Conservation (phyloP, 2,888 invertebrate genomes). For the Dynastes maya region DNA sequence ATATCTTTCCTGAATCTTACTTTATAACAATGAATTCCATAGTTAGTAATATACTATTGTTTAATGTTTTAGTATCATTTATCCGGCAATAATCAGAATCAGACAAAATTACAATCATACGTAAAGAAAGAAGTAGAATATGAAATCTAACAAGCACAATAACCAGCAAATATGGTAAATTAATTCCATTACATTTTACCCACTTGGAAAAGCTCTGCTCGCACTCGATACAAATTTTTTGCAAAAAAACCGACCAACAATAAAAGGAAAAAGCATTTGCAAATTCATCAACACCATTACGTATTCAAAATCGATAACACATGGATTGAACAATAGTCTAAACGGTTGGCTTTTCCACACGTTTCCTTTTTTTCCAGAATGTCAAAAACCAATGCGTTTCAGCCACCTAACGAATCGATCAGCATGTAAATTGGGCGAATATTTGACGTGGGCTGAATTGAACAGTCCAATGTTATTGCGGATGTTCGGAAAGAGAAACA, state of each 20-base stretch:
- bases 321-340: background rate
- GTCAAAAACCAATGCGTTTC: background rate
- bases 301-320: constrained; percentile 44
- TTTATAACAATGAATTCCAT: too few relatives aligned
- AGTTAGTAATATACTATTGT: too few relatives aligned
- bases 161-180: too few relatives aligned
- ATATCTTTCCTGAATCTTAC: too few relatives aligned
- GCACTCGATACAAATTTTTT: too few relatives aligned
- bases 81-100: too few relatives aligned
- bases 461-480: constrained; percentile 12
- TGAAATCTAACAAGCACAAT: too few relatives aligned
- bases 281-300: constrained; percentile 32
- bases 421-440: constrained; percentile 25
- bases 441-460: constrained; percentile 31
- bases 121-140: too few relatives aligned
- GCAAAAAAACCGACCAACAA: background rate
- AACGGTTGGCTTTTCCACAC: background rate
- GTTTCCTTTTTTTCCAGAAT: constrained; percentile 8
- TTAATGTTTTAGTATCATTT: too few relatives aligned
- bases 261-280: constrained; percentile 8
- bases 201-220: too few relatives aligned
- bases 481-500: background rate
- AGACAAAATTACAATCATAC: too few relatives aligned
- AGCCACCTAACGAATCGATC: constrained; percentile 34
- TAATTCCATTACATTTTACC: too few relatives aligned